These are phyloP conservation scores for Ceratotherium simum DNA, from an alignment of 2,113 vertebrate genomes.

Conservation along the genomic window DNA sequence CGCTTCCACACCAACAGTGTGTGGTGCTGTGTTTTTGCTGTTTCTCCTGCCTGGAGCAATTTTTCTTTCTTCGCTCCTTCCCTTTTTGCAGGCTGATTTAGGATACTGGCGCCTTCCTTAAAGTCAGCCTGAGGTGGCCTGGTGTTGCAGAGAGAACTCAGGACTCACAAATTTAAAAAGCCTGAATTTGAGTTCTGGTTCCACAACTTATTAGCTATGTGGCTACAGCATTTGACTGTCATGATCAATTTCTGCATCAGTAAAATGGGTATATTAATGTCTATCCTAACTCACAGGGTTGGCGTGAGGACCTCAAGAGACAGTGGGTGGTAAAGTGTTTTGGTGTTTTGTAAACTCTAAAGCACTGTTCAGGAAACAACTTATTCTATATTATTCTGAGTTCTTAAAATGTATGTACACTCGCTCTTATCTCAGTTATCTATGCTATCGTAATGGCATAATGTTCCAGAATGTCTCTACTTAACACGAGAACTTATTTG, in stretches of 20 bases:
- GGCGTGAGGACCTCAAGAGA: neutral
- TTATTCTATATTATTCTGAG: neutral
- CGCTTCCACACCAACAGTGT: neutral
- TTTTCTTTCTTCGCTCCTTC: conserved; percentile 19
- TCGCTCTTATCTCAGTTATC: neutral
- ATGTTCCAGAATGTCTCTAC: neutral
- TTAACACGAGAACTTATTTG: neutral
- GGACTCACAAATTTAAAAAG: neutral
- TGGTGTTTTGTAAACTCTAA: neutral
- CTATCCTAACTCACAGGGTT: neutral
- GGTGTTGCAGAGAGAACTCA: neutral
- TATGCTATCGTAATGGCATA: neutral
- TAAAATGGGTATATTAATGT: neutral
- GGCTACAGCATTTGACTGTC: neutral
- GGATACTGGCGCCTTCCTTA: neutral
- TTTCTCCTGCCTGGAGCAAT: neutral
- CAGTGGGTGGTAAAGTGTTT: neutral
- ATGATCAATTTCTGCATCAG: neutral
- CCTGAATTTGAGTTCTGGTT: neutral
- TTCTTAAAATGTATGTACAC: neutral
- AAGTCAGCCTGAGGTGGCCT: neutral
- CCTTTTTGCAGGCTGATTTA: neutral
- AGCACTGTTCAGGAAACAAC: neutral
- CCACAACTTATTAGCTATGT: neutral
- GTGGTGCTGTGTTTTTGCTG: neutral